A percentile compares a stretch with the other conserved stretches of the same genome.
Evolutionary conservation across 2,797 vertebrate genomes (phyloP).

Genomic region (Rhabdomys pumilio): DNA sequence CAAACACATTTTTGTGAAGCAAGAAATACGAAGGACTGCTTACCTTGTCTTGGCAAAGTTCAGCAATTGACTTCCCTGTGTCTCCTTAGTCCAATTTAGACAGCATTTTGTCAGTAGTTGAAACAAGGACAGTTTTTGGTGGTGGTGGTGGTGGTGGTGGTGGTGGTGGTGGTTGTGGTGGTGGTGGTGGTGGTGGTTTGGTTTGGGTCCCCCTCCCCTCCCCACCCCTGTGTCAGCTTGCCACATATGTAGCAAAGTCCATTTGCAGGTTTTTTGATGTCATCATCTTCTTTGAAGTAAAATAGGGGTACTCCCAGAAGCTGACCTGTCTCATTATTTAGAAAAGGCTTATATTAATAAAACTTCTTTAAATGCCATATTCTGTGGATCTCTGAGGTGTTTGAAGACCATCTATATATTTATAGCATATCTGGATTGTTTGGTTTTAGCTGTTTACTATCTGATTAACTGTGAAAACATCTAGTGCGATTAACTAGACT

Average conservation of each 20-base stretch:
- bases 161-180: no score
- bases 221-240: background rate
- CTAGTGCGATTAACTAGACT: no score
- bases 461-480: no score
- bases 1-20: background rate
- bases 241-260: background rate
- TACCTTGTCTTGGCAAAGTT: background rate
- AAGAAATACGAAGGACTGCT: background rate
- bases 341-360: background rate
- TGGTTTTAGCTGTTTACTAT: no score
- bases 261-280: background rate
- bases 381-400: background rate
- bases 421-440: background rate
- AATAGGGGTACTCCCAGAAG: background rate
- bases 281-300: background rate
- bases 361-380: background rate
- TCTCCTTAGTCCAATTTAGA: background rate
- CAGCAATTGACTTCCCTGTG: background rate
- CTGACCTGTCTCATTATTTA: background rate
- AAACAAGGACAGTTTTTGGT: background rate
- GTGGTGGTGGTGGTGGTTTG: no score
- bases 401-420: background rate
- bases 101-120: background rate
- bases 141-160: no score
- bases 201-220: no score